Percentiles rank a stretch among this genome's conserved stretches.
Conservation (phyloP, 2,888 invertebrate species). For the Acholoe squamosa region DNA sequence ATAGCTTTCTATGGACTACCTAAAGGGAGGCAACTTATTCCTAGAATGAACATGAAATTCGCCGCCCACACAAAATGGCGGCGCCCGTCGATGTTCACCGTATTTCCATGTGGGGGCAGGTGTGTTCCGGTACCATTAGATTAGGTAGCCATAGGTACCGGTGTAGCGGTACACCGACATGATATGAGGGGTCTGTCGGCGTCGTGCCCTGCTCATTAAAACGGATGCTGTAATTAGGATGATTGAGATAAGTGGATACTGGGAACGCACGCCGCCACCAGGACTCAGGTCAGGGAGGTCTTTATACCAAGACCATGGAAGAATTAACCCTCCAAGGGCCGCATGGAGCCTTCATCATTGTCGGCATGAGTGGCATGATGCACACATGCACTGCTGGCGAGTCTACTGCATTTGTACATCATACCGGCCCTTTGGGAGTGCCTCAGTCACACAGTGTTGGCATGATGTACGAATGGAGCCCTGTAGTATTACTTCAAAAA, state of each 20-base stretch:
- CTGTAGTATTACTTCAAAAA: too few species aligned
- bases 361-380: too few species aligned
- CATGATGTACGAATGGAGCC: too few species aligned
- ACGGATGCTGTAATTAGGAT: not conserved
- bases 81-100: not conserved
- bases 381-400: too few species aligned
- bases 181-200: not conserved
- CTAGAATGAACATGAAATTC: too few species aligned
- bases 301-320: not conserved
- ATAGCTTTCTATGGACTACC: too few species aligned
- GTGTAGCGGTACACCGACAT: not conserved
- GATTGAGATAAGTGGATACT: constrained; percentile 51
- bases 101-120: not conserved
- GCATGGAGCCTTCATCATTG: too few species aligned
- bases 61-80: not conserved
- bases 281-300: not conserved
- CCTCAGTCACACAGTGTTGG: too few species aligned
- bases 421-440: too few species aligned
- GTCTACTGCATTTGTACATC: too few species aligned
- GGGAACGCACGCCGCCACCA: not conserved
- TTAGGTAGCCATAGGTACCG: not conserved
- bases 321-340: too few species aligned
- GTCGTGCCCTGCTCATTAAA: constrained; percentile 15
- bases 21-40: too few species aligned
- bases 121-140: not conserved